Conservation (phyloP, 2,113 vertebrate genomes). For the Elephantulus edwardii region DNA sequence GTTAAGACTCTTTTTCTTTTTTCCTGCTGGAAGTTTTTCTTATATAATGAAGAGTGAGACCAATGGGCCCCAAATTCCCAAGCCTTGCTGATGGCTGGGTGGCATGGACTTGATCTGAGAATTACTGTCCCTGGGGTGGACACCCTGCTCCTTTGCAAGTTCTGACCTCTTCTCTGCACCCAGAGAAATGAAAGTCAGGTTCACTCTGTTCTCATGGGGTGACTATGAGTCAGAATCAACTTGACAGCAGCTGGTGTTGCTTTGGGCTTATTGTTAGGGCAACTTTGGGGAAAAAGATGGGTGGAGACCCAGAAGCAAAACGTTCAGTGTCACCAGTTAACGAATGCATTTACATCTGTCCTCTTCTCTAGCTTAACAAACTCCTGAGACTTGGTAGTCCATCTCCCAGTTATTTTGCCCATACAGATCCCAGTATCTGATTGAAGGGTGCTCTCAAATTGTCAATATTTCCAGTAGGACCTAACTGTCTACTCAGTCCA, state of each 20-base stretch:
- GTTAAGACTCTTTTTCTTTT: background rate
- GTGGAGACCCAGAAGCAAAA: background rate
- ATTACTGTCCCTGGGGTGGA: background rate
- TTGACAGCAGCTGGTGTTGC: background rate
- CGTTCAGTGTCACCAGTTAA: background rate
- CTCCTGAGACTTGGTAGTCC: background rate
- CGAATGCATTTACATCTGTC: background rate
- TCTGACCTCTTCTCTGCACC: background rate
- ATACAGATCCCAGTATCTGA: background rate
- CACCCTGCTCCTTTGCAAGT: background rate
- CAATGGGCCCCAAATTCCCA: background rate
- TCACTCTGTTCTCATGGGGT: background rate
- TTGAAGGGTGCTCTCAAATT: background rate
- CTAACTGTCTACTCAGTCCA: background rate
- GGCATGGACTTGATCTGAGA: background rate
- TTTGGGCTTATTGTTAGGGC: background rate
- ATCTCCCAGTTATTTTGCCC: background rate
- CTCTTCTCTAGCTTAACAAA: background rate
- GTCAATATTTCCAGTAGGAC: background rate
- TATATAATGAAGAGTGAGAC: background rate
- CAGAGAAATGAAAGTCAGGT: background rate
- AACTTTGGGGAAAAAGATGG: background rate
- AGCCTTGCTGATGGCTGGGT: background rate
- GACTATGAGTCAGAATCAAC: background rate
- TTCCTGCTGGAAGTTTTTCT: background rate